Conservation (phyloP, 2,113 vertebrate genomes). For the Zapus hudsonius region DNA sequence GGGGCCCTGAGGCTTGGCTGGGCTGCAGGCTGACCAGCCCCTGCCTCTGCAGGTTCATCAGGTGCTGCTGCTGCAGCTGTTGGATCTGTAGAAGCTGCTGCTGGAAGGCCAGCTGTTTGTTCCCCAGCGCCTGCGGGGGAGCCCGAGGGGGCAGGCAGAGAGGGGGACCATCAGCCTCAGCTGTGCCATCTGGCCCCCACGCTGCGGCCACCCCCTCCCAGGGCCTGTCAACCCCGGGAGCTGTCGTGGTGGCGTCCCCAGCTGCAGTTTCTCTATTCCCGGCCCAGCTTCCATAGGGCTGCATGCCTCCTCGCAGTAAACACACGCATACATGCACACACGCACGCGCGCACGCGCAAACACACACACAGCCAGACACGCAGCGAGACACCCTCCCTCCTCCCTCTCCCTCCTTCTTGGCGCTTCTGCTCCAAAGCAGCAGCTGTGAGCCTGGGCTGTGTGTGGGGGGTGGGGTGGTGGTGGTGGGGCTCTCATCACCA, state of each 20-base stretch:
- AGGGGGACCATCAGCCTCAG: slow-evolving; percentile 57
- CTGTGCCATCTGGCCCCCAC: slow-evolving; percentile 53
- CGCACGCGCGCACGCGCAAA: slow-evolving; percentile 54
- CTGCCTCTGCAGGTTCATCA: slow-evolving; percentile 98
- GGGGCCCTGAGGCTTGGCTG: slow-evolving; percentile 90
- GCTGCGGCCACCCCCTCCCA: slow-evolving; percentile 67
- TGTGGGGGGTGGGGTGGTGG: not conserved
- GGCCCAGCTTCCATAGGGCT: slow-evolving; percentile 81
- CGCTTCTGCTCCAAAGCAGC: not conserved
- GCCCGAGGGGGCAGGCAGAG: slow-evolving; percentile 84
- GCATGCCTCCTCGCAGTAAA: slow-evolving; percentile 76
- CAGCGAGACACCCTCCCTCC: slow-evolving; percentile 66
- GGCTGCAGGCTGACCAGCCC: slow-evolving; percentile 96
- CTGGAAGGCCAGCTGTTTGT: slow-evolving; percentile 99
- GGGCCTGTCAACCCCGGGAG: slow-evolving; percentile 65
- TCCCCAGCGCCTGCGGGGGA: slow-evolving; percentile 91
- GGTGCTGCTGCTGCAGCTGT: slow-evolving; percentile 98
- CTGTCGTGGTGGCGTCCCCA: slow-evolving; percentile 62
- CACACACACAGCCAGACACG: slow-evolving; percentile 66
- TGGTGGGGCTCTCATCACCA: slow-evolving; percentile 89
- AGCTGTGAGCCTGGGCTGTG: slow-evolving; percentile 54
- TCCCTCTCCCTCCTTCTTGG: slow-evolving; percentile 28
- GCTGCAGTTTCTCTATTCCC: slow-evolving; percentile 76
- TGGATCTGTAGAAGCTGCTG: slow-evolving; percentile 99
- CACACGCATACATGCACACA: slow-evolving; percentile 68